Conservation (phyloP, 2,797 vertebrate genomes). For the Enteromius trimaculatus region DNA sequence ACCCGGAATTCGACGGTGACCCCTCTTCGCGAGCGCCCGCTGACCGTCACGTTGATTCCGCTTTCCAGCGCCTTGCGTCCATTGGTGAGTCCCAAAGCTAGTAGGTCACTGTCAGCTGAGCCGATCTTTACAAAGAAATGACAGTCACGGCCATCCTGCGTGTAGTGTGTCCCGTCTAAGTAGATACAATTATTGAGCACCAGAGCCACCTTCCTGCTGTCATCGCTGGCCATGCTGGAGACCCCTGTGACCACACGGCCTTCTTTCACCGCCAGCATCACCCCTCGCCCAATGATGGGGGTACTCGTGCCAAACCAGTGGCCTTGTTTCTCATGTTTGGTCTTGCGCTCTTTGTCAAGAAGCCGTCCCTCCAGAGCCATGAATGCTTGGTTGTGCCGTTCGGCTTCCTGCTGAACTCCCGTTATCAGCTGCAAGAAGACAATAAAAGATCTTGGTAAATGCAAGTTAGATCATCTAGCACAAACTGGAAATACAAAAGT, state of each 20-base stretch:
- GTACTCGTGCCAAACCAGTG: conserved; percentile 97
- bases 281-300: conserved; percentile 92
- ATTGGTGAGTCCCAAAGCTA: conserved; percentile 90
- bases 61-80: conserved; percentile 93
- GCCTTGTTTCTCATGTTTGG: conserved; percentile 88
- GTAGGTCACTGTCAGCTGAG: conserved; percentile 89
- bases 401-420: conserved; percentile 94
- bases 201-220: conserved; percentile 92
- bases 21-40: conserved; percentile 93
- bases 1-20: conserved; percentile 93
- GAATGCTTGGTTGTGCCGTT: conserved; percentile 97
- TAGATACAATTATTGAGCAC: conserved; percentile 95
- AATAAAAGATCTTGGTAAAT: neutral
- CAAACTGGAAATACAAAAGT: neutral
- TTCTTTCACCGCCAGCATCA: conserved; percentile 97
- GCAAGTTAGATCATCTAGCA: neutral
- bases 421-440: conserved; percentile 85
- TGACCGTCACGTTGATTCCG: conserved; percentile 93
- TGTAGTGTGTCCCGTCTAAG: conserved; percentile 95
- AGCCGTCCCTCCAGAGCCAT: conserved; percentile 96
- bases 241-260: conserved; percentile 88
- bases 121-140: conserved; percentile 98
- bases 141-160: conserved; percentile 91
- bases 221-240: conserved; percentile 90
- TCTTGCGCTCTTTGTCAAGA: conserved; percentile 89